A percentile compares a stretch with the other conserved stretches of the same genome.
These are phyloP conservation scores for Peromyscus attwateri DNA, from an alignment of 2,797 vertebrate genomes.

Conservation along the genomic window DNA sequence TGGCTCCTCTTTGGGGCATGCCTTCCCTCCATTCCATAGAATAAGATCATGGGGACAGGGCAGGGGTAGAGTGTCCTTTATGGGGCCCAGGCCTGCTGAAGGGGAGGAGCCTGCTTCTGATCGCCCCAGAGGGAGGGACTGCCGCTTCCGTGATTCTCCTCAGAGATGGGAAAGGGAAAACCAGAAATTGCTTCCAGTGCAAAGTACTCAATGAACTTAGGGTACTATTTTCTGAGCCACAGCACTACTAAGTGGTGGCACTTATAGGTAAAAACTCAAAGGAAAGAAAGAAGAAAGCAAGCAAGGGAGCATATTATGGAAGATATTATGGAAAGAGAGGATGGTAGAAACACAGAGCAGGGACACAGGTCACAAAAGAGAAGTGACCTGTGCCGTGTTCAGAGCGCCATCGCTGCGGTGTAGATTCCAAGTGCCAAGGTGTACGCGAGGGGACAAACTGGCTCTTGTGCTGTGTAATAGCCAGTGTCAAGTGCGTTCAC, in stretches of 20 bases:
- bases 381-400: neutral
- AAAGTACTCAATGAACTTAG: neutral
- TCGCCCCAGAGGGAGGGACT: neutral
- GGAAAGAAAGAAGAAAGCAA: neutral
- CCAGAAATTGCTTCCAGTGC: neutral
- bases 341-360: neutral
- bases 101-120: neutral
- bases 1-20: neutral
- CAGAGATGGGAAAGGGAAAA: neutral
- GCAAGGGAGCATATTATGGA: neutral
- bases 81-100: no score
- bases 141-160: neutral
- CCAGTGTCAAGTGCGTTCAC: neutral
- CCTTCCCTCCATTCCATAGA: neutral
- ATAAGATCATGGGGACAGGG: no score
- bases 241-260: neutral
- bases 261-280: neutral
- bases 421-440: neutral
- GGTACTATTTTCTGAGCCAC: neutral
- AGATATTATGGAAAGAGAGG: neutral
- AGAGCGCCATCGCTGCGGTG: neutral
- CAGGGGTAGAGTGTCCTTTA: neutral
- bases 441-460: neutral
- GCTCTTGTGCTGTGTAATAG: neutral
- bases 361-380: neutral